Evolutionary conservation across 1,140 invertebrate species (phyloP).

Genomic region (Wasmannia auropunctata): DNA sequence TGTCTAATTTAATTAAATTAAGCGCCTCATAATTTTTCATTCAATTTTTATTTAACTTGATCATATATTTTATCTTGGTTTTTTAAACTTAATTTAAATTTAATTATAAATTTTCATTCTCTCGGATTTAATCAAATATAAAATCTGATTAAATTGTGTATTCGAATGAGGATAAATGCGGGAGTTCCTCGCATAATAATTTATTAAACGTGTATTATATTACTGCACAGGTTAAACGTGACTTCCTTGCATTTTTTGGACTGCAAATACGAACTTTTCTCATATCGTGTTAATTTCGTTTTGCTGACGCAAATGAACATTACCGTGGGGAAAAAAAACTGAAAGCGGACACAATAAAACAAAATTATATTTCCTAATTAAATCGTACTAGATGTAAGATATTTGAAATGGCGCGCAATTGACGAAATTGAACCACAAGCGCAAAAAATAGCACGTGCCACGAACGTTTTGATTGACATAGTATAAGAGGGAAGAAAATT

Average conservation of each 20-base stretch:
- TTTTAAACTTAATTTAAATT: conserved; percentile 9
- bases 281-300: conserved; percentile 14
- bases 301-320: background rate
- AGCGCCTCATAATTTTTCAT: background rate
- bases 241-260: background rate
- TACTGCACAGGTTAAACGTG: background rate
- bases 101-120: background rate
- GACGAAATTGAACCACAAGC: background rate
- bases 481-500: background rate
- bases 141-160: background rate
- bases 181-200: background rate
- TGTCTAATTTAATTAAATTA: conserved; percentile 26
- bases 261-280: background rate
- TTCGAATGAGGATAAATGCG: background rate
- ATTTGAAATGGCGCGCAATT: background rate
- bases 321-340: background rate
- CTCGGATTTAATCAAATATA: conserved; percentile 5
- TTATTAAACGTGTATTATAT: background rate
- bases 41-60: conserved; percentile 13
- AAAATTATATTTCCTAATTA: conserved; percentile 28
- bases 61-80: conserved; percentile 3
- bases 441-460: conserved; percentile 7
- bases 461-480: conserved; percentile 18
- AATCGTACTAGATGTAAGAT: background rate
- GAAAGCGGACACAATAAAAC: background rate